phyloP scores from a whole-genome alignment of 2,888 invertebrate species.

The Apotomis turbidana region DNA sequence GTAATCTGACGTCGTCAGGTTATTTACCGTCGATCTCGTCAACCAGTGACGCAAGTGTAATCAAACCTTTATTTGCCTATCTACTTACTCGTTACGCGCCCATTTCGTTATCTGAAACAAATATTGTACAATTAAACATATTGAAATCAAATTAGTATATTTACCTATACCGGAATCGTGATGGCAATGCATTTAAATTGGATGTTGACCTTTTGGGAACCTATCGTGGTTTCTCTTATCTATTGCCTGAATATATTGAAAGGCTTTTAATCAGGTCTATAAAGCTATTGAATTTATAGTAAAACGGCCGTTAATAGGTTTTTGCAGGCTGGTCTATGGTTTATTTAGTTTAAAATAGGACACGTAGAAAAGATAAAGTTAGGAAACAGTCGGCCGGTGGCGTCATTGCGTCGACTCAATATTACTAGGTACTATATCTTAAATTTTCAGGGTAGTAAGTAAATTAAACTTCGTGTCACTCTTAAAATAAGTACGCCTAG shows the following conservation, averaged over 20 bases:
- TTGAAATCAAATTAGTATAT: conserved; percentile 13
- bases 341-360: not conserved
- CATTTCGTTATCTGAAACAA: conserved; percentile 35
- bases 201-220: conserved; percentile 25
- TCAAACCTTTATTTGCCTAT: conserved; percentile 25
- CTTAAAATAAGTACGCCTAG: too few species aligned
- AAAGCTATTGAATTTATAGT: not conserved
- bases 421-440: too few species aligned
- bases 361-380: too few species aligned
- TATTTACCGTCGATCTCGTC: conserved; percentile 15
- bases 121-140: conserved; percentile 30
- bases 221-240: conserved; percentile 4
- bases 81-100: conserved; percentile 28
- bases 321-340: not conserved
- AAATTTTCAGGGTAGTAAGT: too few species aligned
- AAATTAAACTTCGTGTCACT: too few species aligned
- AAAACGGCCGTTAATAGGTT: not conserved
- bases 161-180: conserved; percentile 12
- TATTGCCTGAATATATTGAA: conserved; percentile 1
- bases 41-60: conserved; percentile 6
- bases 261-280: not conserved
- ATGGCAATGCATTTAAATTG: conserved; percentile 28
- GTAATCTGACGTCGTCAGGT: not conserved
- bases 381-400: too few species aligned
- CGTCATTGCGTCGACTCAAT: too few species aligned